Evolutionary conservation across 23 tunicate species (phyloP).

Genomic region (Trididemnum nubilum): DNA sequence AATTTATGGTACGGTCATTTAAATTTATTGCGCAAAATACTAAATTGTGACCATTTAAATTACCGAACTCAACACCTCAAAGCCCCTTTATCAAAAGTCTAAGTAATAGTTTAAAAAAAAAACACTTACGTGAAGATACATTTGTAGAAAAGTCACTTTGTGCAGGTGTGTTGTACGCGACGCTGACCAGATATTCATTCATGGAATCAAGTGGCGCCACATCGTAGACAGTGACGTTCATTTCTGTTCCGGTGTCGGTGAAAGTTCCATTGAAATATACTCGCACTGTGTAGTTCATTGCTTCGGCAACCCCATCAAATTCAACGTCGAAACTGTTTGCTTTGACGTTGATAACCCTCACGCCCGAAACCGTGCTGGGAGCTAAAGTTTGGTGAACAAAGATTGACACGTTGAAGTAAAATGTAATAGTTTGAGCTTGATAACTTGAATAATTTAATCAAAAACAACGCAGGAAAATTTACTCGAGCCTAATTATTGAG

Average conservation of each 20-base stretch:
- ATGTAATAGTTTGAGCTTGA: background rate
- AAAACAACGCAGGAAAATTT: too few species aligned
- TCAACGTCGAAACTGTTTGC: slow-evolving; percentile 22
- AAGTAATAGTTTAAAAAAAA: too few species aligned
- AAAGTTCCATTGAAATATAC: slow-evolving; percentile 1
- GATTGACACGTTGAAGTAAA: background rate
- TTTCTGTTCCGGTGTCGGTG: background rate
- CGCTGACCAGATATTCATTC: slow-evolving; percentile 30
- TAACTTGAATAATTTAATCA: too few species aligned
- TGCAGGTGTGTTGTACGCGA: slow-evolving; percentile 31
- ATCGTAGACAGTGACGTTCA: background rate
- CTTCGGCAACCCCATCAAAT: slow-evolving; percentile 20
- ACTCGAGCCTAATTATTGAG: too few species aligned
- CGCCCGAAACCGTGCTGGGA: background rate
- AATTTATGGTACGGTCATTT: too few species aligned
- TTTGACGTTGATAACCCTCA: slow-evolving; percentile 9
- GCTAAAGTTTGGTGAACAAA: background rate
- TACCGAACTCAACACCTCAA: too few species aligned
- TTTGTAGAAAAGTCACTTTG: slow-evolving; percentile 30
- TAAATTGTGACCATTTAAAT: too few species aligned
- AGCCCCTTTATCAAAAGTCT: too few species aligned
- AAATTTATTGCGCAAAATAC: too few species aligned
- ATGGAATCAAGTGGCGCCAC: slow-evolving; percentile 24
- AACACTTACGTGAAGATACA: slow-evolving; percentile 29
- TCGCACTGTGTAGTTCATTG: slow-evolving; percentile 25